Percentiles rank a stretch among this genome's conserved stretches.
These are phyloP conservation scores for Herpailurus yagouaroundi DNA, from an alignment of 2,113 vertebrate genomes.

Conservation along the genomic window DNA sequence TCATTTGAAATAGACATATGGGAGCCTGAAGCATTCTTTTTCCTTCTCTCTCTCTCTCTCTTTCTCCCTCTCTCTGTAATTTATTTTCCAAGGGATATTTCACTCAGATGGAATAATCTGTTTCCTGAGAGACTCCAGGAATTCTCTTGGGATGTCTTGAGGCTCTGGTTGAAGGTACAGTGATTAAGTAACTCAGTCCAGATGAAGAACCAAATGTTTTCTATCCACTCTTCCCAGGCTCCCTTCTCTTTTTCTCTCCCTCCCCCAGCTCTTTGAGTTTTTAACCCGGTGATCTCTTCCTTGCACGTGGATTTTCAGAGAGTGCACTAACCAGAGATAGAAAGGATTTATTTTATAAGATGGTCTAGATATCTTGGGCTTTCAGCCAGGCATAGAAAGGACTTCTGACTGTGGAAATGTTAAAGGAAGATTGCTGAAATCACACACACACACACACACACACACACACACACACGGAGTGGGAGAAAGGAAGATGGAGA, in stretches of 20 bases:
- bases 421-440: neutral
- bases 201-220: constrained; percentile 44
- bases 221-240: constrained; percentile 33
- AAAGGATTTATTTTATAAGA: constrained; percentile 11
- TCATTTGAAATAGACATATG: constrained; percentile 44
- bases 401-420: neutral
- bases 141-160: constrained; percentile 58
- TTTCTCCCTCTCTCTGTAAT: neutral
- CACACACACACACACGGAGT: rapidly evolving
- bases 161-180: constrained; percentile 13
- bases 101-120: constrained; percentile 34
- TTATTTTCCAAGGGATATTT: constrained; percentile 66
- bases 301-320: constrained; percentile 15
- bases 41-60: neutral
- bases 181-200: constrained; percentile 33
- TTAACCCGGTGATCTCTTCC: rapidly evolving
- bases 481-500: neutral
- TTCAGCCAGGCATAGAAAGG: neutral
- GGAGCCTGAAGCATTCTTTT: neutral
- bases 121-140: constrained; percentile 34
- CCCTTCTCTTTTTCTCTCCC: neutral
- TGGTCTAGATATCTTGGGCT: neutral
- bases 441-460: neutral
- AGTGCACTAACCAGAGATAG: neutral
- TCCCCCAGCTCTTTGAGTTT: neutral